Evolutionary conservation across 1,140 invertebrate species (phyloP).

Genomic region (Leptopilina clavipes): DNA sequence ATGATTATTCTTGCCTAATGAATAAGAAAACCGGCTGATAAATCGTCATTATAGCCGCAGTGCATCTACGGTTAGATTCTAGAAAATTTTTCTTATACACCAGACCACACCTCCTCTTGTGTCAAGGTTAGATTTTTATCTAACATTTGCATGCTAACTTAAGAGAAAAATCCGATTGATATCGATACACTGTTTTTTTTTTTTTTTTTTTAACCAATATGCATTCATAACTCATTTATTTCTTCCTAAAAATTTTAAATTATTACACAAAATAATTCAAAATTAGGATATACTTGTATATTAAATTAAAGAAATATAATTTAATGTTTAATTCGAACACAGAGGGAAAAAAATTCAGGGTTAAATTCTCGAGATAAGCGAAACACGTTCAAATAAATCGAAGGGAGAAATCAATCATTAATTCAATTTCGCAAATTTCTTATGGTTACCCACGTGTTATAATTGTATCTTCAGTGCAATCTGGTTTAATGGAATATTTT

Average conservation of each 20-base stretch:
- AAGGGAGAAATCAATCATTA: conserved; percentile 5
- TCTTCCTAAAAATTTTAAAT: too few relatives aligned
- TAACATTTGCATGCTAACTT: conserved; percentile 47
- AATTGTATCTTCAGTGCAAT: neutral
- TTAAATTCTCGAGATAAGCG: too few relatives aligned
- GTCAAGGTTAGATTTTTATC: conserved; percentile 64
- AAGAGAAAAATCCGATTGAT: conserved; percentile 43
- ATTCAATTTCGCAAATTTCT: conserved; percentile 1
- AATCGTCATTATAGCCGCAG: conserved; percentile 53
- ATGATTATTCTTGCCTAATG: conserved; percentile 47
- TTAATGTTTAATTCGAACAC: too few relatives aligned
- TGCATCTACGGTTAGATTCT: conserved; percentile 39
- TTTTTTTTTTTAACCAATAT: too few relatives aligned
- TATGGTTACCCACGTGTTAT: conserved; percentile 27
- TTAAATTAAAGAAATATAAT: too few relatives aligned
- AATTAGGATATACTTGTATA: too few relatives aligned
- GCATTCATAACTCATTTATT: too few relatives aligned
- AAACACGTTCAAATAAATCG: too few relatives aligned
- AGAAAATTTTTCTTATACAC: conserved; percentile 50
- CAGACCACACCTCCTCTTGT: conserved; percentile 59
- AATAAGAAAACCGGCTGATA: conserved; percentile 50
- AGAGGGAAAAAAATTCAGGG: too few relatives aligned
- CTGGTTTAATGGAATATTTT: conserved; percentile 14
- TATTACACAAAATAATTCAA: too few relatives aligned
- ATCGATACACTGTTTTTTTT: too few relatives aligned